Evolutionary conservation across 2,113 vertebrate species (phyloP), one percentile per base, ranked within the genome.

Genomic region (Butastur rufipennis): DNA sequence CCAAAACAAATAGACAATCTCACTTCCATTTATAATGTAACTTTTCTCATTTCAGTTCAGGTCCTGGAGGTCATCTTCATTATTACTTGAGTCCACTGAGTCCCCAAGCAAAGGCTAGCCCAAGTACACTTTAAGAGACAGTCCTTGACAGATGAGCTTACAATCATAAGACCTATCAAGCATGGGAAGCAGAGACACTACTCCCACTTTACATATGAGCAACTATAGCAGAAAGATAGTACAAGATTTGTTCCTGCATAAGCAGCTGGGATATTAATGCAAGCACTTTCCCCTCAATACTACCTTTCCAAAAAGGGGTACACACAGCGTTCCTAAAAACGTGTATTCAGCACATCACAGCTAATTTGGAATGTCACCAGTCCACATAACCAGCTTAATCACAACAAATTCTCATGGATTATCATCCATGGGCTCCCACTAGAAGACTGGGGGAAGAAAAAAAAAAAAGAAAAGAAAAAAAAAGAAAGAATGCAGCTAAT

Each of bases 391-490:
- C 38, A 73, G 10, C 38, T 83, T 55, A 77, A 88, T 61, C 53
- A 50, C 26, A 90, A 85, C 11, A 73, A 92, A 70, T 81, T 96
- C 23, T 90, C 67, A 55, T 25, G 42, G 40, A 88, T 84, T 77
- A 75, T 63, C 67, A 75, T 63, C 67, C 20, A 56, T 20, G 18
- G 34, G 11, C 2, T 68, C 15, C 27, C 17, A 66, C 15, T 11
- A 66, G 38, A 81, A 82, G 19, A 73, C 27, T 31, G 27, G 16
- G 52, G 7, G 6, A 9, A n/a, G 22, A 34, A 27, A 15, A 29
- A 42, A 42, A 36, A 15, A 21, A 4, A 43, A 43, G 7, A 15
- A 43, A 42, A 17, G 23, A 10, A 9, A n/a, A 34, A 27, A 16
- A 19, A 10, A 32, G 6, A 62, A 45, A 72, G 29, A 67, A 56